Conservation (phyloP, 2,797 vertebrate species). For the Rachycentron canadum region DNA sequence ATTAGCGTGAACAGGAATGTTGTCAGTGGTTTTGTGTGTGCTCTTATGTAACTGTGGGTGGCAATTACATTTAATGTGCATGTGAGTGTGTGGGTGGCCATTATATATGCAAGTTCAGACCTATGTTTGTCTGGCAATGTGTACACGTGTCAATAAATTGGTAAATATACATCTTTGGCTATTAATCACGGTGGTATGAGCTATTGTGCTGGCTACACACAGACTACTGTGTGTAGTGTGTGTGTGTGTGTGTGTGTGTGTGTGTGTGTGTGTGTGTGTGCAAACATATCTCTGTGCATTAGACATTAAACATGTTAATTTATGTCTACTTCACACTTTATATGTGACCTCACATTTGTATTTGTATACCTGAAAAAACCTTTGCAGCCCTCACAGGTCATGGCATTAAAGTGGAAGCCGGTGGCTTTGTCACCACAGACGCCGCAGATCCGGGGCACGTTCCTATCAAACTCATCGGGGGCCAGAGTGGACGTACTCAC, state of each 20-base stretch:
- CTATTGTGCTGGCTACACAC: slow-evolving; percentile 1
- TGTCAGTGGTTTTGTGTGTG: slow-evolving; percentile 37
- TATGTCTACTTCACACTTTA: not conserved
- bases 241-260: no score
- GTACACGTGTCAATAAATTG: slow-evolving; percentile 37
- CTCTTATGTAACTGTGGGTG: slow-evolving; percentile 62
- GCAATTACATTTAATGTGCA: slow-evolving; percentile 52
- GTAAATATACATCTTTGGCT: slow-evolving; percentile 35
- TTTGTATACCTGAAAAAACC: slow-evolving; percentile 94
- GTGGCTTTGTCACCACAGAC: slow-evolving; percentile 97
- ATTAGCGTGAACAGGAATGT: slow-evolving; percentile 45
- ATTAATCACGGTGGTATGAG: slow-evolving; percentile 17
- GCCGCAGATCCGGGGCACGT: slow-evolving; percentile 93
- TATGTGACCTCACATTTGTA: not conserved
- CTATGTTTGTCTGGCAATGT: slow-evolving; percentile 50
- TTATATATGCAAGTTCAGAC: slow-evolving; percentile 33
- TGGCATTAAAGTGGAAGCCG: slow-evolving; percentile 98
- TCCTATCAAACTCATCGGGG: slow-evolving; percentile 91
- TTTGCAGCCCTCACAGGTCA: slow-evolving; percentile 99
- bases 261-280: not conserved
- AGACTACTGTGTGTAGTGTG: not conserved
- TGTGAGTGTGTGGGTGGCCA: slow-evolving; percentile 24
- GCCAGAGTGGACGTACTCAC: slow-evolving; percentile 89
- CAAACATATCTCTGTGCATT: not conserved
- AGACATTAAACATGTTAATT: slow-evolving; percentile 4